Conservation (phyloP, 2,888 invertebrate genomes). For the Microctonus hyperodae region DNA sequence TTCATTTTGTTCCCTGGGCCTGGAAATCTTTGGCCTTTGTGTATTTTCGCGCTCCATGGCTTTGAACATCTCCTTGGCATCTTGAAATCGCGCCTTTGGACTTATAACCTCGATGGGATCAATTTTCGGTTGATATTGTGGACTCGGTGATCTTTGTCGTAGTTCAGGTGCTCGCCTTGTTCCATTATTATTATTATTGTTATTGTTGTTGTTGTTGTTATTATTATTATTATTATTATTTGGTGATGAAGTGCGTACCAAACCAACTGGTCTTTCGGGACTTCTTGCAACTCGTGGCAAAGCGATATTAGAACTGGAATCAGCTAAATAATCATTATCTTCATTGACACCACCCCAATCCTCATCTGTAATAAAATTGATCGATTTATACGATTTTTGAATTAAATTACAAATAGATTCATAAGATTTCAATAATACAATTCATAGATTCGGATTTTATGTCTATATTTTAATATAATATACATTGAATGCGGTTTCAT, state of each 20-base stretch:
- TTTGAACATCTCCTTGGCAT: conserved; percentile 86
- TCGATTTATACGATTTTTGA: background rate
- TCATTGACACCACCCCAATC: conserved; percentile 69
- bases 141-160: conserved; percentile 61
- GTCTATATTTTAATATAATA: too few relatives aligned
- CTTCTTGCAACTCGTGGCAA: conserved; percentile 56
- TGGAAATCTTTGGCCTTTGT: conserved; percentile 49
- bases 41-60: conserved; percentile 75
- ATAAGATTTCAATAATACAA: too few relatives aligned
- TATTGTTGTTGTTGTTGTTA: too few relatives aligned
- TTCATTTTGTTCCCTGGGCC: conserved; percentile 44
- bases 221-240: conserved; percentile 43
- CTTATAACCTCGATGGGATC: conserved; percentile 61
- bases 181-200: conserved; percentile 36
- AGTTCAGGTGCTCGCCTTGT: conserved; percentile 66
- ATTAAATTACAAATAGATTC: background rate
- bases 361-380: conserved; percentile 68
- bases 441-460: too few relatives aligned
- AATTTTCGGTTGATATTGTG: conserved; percentile 62
- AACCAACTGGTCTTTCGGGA: conserved; percentile 50
- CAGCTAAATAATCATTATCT: conserved; percentile 55
- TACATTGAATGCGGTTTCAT: background rate
- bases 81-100: conserved; percentile 82
- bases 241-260: conserved; percentile 50
- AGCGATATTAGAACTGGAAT: conserved; percentile 50